Evolutionary conservation across 2,113 vertebrate genomes (phyloP).

Genomic region (Ceuthmochares aereus): DNA sequence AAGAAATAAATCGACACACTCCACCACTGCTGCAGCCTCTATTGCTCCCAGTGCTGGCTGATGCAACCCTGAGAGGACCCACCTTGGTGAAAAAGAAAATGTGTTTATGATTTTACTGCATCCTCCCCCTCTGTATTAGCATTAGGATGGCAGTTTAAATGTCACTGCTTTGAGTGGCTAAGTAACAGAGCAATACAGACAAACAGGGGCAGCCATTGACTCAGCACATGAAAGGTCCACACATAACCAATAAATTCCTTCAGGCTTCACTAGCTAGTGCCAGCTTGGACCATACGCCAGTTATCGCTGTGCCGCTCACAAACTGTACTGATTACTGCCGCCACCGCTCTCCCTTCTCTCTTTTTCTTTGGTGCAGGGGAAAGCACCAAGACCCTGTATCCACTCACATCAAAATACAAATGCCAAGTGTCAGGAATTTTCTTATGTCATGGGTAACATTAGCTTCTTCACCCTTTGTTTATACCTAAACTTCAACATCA

Average conservation of each 20-base stretch:
- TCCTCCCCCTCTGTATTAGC: neutral
- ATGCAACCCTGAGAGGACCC: neutral
- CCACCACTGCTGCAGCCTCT: neutral
- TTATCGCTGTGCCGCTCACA: neutral
- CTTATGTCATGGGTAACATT: neutral
- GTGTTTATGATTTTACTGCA: neutral
- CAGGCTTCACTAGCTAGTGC: neutral
- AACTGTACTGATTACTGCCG: conserved; percentile 45
- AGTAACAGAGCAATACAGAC: neutral
- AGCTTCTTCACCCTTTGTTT: neutral
- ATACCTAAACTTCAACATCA: neutral
- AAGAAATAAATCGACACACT: neutral
- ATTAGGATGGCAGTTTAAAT: neutral
- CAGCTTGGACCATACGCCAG: neutral
- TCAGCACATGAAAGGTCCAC: conserved; percentile 27
- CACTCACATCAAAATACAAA: neutral
- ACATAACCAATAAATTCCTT: conserved; percentile 25
- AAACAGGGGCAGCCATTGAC: neutral
- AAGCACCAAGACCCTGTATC: neutral
- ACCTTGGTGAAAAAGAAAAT: neutral
- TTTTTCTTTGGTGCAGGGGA: neutral
- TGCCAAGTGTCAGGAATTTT: neutral
- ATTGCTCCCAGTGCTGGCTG: neutral
- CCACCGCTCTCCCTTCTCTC: neutral
- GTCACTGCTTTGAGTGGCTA: neutral